Percentiles rank a stretch among this genome's conserved stretches.
These are phyloP conservation scores for Malacosoma neustria DNA, from an alignment of 2,888 invertebrate species.

Conservation along the genomic window DNA sequence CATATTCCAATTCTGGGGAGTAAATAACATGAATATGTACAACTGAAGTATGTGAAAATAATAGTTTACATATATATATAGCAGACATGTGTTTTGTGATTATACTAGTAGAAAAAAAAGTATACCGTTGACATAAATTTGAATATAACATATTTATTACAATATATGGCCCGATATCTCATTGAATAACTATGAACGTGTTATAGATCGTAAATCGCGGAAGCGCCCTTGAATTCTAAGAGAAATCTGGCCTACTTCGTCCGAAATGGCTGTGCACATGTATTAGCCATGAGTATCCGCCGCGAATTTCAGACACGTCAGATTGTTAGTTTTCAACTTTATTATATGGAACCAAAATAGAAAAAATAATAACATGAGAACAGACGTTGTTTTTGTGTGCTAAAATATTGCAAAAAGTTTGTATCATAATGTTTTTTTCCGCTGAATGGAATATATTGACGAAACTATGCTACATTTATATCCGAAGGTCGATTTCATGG, in stretches of 20 bases:
- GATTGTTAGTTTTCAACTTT: conserved; percentile 60
- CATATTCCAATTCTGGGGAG: no score
- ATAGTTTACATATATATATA: no score
- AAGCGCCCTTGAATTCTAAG: background rate
- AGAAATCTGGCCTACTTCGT: background rate
- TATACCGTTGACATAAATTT: no score
- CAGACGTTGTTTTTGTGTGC: conserved; percentile 35
- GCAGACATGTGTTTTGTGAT: no score
- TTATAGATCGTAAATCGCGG: no score
- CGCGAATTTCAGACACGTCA: conserved; percentile 32
- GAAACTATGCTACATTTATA: conserved; percentile 15
- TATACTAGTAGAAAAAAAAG: no score
- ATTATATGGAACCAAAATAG: conserved; percentile 29
- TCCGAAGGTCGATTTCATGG: conserved; percentile 11
- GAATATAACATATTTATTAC: no score
- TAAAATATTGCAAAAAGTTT: conserved; percentile 28
- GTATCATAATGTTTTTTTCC: conserved; percentile 24
- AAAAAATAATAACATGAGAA: conserved; percentile 33
- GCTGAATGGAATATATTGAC: conserved; percentile 17
- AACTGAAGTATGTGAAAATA: no score
- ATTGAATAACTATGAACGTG: no score
- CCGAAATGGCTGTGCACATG: background rate
- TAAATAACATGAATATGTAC: no score
- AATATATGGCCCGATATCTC: no score
- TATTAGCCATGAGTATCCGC: no score